Percentiles rank a stretch among this genome's conserved stretches.
Evolutionary conservation across 2,888 invertebrate species (phyloP).

Genomic region (Ethmia dodecea): DNA sequence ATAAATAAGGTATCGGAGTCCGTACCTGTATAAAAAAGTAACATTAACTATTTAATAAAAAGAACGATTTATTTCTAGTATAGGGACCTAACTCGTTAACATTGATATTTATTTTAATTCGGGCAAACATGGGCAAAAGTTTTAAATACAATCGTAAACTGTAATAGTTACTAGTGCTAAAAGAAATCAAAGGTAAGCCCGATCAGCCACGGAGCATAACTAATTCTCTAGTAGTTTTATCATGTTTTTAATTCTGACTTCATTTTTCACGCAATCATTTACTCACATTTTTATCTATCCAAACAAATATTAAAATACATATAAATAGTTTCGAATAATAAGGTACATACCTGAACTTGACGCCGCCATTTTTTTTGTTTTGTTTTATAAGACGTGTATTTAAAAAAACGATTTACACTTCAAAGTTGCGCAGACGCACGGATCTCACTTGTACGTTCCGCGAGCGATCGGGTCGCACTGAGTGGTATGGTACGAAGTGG

Average conservation of each 20-base stretch:
- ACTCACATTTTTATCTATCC: too few relatives aligned
- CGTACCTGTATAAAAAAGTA: slow-evolving; percentile 6
- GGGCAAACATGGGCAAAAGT: too few relatives aligned
- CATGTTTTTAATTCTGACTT: too few relatives aligned
- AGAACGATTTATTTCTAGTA: neutral
- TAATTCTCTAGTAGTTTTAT: too few relatives aligned
- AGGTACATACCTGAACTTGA: neutral
- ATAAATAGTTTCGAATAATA: neutral
- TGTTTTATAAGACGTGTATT: too few relatives aligned
- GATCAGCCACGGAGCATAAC: too few relatives aligned
- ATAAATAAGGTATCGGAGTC: slow-evolving; percentile 3
- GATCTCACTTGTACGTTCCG: neutral
- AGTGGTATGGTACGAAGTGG: neutral
- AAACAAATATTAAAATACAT: too few relatives aligned
- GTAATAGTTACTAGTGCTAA: too few relatives aligned
- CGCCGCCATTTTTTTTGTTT: neutral
- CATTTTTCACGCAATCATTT: too few relatives aligned
- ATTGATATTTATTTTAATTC: too few relatives aligned
- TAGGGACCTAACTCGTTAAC: neutral
- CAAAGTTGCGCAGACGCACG: neutral
- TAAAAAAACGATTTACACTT: neutral
- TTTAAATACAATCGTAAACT: too few relatives aligned
- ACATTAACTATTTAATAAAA: neutral
- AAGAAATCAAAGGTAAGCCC: too few relatives aligned
- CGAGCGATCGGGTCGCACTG: neutral